Percentiles rank a stretch among this genome's conserved stretches.
These are phyloP conservation scores for Dioctria linearis DNA, from an alignment of 2,888 invertebrate species.

Conservation along the genomic window DNA sequence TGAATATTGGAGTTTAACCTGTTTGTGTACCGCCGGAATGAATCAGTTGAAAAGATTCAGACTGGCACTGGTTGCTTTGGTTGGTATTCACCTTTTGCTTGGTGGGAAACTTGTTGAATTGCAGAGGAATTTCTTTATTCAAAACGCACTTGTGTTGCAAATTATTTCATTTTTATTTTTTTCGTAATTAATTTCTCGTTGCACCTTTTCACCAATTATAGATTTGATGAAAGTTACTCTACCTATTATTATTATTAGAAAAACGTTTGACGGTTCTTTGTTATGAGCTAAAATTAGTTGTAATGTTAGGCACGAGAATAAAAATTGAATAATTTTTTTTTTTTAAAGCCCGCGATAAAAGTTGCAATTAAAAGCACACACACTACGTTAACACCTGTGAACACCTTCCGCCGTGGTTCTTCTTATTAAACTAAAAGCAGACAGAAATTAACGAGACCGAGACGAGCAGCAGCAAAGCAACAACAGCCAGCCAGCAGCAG, in stretches of 20 bases:
- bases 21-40: conserved; percentile 36
- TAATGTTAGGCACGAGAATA: no score
- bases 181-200: neutral
- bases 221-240: no score
- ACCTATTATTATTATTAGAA: no score
- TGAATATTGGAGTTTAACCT: conserved; percentile 8
- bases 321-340: no score
- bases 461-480: no score
- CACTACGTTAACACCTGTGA: conserved; percentile 5
- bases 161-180: neutral
- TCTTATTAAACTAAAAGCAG: conserved; percentile 2
- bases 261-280: no score
- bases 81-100: conserved; percentile 23
- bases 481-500: neutral
- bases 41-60: conserved; percentile 36
- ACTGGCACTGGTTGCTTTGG: conserved; percentile 23
- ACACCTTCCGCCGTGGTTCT: conserved; percentile 6
- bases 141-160: conserved; percentile 22
- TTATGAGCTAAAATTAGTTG: no score
- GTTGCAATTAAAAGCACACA: neutral
- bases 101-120: conserved; percentile 33
- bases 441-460: neutral
- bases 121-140: conserved; percentile 2
- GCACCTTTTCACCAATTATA: no score
- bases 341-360: no score